Evolutionary conservation across 2,113 vertebrate species (phyloP).

Genomic region (Caranx ignobilis): DNA sequence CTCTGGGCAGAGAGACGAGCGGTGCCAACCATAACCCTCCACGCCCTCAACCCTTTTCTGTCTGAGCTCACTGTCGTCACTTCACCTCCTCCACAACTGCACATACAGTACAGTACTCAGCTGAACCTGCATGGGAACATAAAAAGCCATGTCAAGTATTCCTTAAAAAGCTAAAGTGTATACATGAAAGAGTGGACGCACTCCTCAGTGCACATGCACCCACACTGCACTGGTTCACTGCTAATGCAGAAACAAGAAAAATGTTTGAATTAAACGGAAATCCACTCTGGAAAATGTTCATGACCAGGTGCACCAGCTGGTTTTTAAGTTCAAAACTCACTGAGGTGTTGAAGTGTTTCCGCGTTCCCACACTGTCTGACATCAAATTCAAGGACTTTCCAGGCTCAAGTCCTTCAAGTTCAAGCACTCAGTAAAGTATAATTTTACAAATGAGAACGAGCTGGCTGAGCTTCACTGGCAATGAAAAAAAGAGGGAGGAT

Average conservation of each 20-base stretch:
- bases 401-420: no score
- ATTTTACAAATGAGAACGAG: no score
- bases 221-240: background rate
- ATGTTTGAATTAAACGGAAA: conserved; percentile 10
- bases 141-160: conserved; percentile 16
- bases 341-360: background rate
- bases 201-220: conserved; percentile 23
- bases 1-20: conserved; percentile 58
- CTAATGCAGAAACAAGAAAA: conserved; percentile 30
- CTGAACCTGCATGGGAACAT: background rate
- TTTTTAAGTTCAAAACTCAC: background rate
- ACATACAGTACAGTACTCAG: background rate
- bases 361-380: no score
- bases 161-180: conserved; percentile 10
- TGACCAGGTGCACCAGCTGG: background rate
- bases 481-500: no score
- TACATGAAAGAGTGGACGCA: conserved; percentile 24
- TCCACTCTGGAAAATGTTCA: background rate
- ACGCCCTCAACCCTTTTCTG: conserved; percentile 20
- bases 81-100: conserved; percentile 12
- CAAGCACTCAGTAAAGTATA: no score
- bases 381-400: no score
- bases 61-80: conserved; percentile 37
- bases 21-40: conserved; percentile 64
- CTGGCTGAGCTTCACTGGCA: no score